These are phyloP conservation scores for Etheostoma spectabile DNA, from an alignment of 2,113 vertebrate species.

Conservation along the genomic window DNA sequence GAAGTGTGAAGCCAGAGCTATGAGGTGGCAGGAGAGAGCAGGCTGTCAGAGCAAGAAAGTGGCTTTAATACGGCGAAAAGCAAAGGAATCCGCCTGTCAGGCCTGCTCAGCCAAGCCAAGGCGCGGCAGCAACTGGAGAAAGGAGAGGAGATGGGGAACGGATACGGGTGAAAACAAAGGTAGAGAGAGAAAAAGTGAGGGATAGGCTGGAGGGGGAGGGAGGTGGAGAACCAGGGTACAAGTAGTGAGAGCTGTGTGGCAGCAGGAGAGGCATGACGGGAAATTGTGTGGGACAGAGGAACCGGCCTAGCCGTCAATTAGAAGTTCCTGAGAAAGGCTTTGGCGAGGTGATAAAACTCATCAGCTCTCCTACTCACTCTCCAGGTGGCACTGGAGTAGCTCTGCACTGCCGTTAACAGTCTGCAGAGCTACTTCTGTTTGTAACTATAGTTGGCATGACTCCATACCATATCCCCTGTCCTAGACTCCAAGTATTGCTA, in stretches of 20 bases:
- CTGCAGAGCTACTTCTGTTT: slow-evolving; percentile 51
- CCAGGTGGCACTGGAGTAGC: slow-evolving; percentile 65
- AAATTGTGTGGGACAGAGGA: slow-evolving; percentile 83
- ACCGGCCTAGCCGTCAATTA: slow-evolving; percentile 79
- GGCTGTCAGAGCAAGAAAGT: slow-evolving; percentile 99
- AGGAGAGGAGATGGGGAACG: slow-evolving; percentile 89
- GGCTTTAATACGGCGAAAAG: slow-evolving; percentile 99
- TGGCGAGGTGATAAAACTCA: slow-evolving; percentile 81
- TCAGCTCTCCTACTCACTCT: slow-evolving; percentile 76
- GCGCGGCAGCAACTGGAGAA: slow-evolving; percentile 88
- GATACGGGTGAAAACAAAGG: slow-evolving; percentile 84
- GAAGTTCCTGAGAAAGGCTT: slow-evolving; percentile 75
- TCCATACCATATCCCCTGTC: slow-evolving; percentile 21
- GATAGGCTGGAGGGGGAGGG: slow-evolving; percentile 82
- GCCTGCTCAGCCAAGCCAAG: slow-evolving; percentile 97
- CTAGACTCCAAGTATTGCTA: slow-evolving; percentile 22
- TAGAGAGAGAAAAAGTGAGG: slow-evolving; percentile 86
- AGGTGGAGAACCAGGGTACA: slow-evolving; percentile 87
- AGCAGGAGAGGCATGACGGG: slow-evolving; percentile 77
- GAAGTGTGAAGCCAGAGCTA: slow-evolving; percentile 99
- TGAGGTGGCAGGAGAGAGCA: slow-evolving; percentile 99
- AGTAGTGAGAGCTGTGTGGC: slow-evolving; percentile 72
- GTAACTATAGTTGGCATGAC: slow-evolving; percentile 51
- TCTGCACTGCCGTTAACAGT: slow-evolving; percentile 69
- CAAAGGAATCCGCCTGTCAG: slow-evolving; percentile 99